phyloP scores from a whole-genome alignment of 2,797 vertebrate species.

The Syngnathus rostellatus region DNA sequence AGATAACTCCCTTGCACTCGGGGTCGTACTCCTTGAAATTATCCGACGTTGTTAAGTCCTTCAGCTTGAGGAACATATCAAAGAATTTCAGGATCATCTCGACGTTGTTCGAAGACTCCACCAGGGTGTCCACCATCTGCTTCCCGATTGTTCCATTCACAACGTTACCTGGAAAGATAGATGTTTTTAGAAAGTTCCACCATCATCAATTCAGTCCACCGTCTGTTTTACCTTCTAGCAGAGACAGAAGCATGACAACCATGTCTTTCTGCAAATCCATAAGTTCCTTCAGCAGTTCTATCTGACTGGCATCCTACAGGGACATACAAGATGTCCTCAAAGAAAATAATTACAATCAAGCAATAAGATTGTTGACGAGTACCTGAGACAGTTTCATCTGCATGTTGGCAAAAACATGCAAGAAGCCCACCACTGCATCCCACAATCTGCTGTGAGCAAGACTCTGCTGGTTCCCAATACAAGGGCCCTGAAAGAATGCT shows the following conservation, averaged over 20 bases:
- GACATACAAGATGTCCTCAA: not conserved
- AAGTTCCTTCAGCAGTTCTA: constrained; percentile 89
- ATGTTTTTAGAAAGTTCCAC: not conserved
- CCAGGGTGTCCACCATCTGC: constrained; percentile 96
- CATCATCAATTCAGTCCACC: not conserved
- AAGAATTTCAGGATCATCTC: constrained; percentile 99
- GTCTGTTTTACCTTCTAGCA: constrained; percentile 80
- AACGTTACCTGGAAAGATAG: constrained; percentile 76
- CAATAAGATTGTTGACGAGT: not conserved
- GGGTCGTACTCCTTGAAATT: constrained; percentile 91
- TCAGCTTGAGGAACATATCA: constrained; percentile 95
- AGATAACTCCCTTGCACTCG: constrained; percentile 87
- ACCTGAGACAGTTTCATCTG: constrained; percentile 99
- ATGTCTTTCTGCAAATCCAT: constrained; percentile 99
- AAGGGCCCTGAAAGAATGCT: constrained; percentile 74
- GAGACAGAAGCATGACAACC: constrained; percentile 94
- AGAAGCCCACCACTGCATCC: constrained; percentile 94
- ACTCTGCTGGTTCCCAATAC: constrained; percentile 95
- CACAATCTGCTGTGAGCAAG: constrained; percentile 91
- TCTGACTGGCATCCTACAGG: constrained; percentile 89
- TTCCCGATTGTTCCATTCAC: constrained; percentile 96
- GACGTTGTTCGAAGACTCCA: constrained; percentile 93
- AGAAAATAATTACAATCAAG: not conserved
- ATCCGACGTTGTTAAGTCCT: constrained; percentile 90
- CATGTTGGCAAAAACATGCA: constrained; percentile 97